A percentile compares a stretch with the other conserved stretches of the same genome.
phyloP scores from a whole-genome alignment of 2,797 vertebrate species.

The Pygocentrus nattereri region DNA sequence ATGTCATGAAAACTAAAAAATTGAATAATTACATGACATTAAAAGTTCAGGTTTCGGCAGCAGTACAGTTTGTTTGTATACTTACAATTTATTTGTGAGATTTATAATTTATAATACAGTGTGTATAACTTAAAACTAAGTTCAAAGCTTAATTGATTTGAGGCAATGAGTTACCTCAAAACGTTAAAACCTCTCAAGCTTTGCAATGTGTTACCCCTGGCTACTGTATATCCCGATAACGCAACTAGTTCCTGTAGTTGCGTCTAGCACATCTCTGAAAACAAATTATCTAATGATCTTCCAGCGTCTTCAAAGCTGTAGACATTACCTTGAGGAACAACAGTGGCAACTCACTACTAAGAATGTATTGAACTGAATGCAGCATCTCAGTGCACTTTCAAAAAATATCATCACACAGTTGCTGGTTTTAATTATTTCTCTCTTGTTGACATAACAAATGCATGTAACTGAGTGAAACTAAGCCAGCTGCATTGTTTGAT shows the following conservation, averaged over 20 bases:
- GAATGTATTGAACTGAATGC: not conserved
- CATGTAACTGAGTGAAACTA: not conserved
- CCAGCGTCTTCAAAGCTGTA: not conserved
- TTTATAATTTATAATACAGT: too few relatives aligned
- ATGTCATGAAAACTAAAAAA: too few relatives aligned
- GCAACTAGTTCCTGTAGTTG: not conserved
- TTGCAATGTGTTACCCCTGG: not conserved
- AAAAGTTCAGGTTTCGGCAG: too few relatives aligned
- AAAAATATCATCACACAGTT: not conserved
- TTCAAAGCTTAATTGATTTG: too few relatives aligned
- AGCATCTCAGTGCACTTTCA: not conserved
- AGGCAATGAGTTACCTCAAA: too few relatives aligned
- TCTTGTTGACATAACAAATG: not conserved
- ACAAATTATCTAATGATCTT: not conserved
- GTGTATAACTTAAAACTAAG: too few relatives aligned
- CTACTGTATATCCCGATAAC: not conserved
- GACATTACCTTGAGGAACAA: not conserved
- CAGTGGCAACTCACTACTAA: not conserved
- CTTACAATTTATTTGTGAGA: too few relatives aligned
- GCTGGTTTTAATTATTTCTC: not conserved
- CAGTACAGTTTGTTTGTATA: too few relatives aligned
- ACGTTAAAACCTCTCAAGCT: too few relatives aligned
- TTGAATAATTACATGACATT: too few relatives aligned
- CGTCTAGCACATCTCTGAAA: not conserved
- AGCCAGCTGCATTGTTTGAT: not conserved